phyloP scores from a whole-genome alignment of 2,888 invertebrate species.

The Cataglyphis rosenhaueri region DNA sequence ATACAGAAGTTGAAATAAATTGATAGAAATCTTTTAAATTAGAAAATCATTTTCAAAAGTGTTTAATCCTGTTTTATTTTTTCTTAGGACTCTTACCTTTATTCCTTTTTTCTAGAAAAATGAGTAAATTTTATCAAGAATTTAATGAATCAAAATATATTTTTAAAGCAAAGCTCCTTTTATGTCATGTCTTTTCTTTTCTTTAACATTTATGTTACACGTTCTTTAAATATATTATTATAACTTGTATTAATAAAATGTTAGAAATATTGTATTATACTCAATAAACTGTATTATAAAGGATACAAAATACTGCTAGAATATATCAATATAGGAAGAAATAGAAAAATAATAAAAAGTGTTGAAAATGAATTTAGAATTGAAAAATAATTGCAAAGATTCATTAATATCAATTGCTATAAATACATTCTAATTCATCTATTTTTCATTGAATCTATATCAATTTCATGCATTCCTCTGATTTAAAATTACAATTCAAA shows the following conservation, averaged over 20 bases:
- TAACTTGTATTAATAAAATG: not conserved
- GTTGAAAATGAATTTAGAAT: not conserved
- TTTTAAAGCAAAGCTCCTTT: not conserved
- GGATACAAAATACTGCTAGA: constrained; percentile 31
- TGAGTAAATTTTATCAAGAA: not conserved
- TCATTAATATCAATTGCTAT: not conserved
- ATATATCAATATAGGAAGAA: constrained; percentile 37
- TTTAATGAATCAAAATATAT: not conserved
- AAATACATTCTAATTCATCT: not conserved
- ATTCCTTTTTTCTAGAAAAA: not conserved
- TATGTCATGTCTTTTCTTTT: not conserved
- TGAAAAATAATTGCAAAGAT: constrained; percentile 5
- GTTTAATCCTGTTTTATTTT: not conserved
- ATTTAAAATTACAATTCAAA: constrained; percentile 4
- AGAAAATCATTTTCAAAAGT: not conserved
- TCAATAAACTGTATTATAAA: not conserved
- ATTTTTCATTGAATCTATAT: not conserved
- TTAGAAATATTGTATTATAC: not conserved
- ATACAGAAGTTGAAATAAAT: not conserved
- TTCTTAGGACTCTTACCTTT: not conserved
- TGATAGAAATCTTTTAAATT: not conserved
- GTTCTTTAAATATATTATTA: constrained; percentile 5
- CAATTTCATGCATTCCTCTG: constrained; percentile 31
- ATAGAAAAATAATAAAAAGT: constrained; percentile 37
- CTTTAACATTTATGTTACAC: not conserved